Conservation (phyloP, 2,888 invertebrate species). For the Noctuana brunneofusca region DNA sequence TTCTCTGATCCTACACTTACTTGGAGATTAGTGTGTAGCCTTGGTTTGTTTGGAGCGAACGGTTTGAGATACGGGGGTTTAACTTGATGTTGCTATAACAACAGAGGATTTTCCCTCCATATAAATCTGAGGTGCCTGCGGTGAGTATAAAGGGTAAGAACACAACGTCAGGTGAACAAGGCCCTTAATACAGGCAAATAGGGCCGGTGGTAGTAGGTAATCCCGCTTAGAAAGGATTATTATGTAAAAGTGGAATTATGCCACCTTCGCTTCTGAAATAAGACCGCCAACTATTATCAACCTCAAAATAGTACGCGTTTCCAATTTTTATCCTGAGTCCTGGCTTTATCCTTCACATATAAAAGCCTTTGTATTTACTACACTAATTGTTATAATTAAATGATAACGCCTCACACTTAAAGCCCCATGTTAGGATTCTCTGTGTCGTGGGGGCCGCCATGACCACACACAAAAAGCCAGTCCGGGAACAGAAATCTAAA, state of each 20-base stretch:
- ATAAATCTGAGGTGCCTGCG: slow-evolving; percentile 59
- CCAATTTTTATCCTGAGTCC: slow-evolving; percentile 1
- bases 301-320: background rate
- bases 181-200: slow-evolving; percentile 63
- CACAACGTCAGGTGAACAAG: slow-evolving; percentile 63
- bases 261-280: slow-evolving; percentile 12
- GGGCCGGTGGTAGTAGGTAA: slow-evolving; percentile 61
- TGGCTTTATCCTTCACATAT: too few relatives aligned
- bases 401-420: too few relatives aligned
- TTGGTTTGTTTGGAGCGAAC: slow-evolving; percentile 31
- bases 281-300: slow-evolving; percentile 9
- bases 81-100: slow-evolving; percentile 42
- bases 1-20: slow-evolving; percentile 17
- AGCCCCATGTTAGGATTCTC: too few relatives aligned
- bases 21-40: slow-evolving; percentile 21
- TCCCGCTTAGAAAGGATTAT: slow-evolving; percentile 75
- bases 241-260: slow-evolving; percentile 58
- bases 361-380: background rate
- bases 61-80: slow-evolving; percentile 37
- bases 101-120: slow-evolving; percentile 46
- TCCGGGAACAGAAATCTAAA: too few relatives aligned
- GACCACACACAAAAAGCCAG: too few relatives aligned
- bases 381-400: too few relatives aligned
- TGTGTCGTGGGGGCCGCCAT: too few relatives aligned
- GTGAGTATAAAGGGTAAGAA: slow-evolving; percentile 60